Conservation (phyloP, 2,797 vertebrate species). For the Tragelaphus oryx region DNA sequence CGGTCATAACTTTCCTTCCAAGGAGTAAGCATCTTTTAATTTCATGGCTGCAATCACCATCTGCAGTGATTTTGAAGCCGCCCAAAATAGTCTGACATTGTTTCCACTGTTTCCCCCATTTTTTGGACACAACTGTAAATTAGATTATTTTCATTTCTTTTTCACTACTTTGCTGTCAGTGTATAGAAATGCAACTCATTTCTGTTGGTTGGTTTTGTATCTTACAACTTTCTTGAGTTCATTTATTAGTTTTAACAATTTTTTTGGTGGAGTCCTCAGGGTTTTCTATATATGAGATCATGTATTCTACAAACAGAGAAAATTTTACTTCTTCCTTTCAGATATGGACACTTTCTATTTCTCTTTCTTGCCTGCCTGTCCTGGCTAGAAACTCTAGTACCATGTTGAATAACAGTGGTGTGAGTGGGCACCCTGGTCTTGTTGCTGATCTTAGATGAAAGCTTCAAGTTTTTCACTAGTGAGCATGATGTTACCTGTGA, state of each 20-base stretch:
- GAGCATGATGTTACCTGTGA: neutral
- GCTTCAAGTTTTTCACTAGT: neutral
- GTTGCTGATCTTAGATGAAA: neutral
- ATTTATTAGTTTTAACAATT: neutral
- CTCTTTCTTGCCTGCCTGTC: neutral
- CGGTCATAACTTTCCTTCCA: no score
- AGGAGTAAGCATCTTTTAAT: no score
- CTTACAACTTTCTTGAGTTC: neutral
- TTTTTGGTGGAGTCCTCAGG: neutral
- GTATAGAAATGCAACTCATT: neutral
- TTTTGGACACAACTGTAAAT: neutral
- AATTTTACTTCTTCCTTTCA: neutral
- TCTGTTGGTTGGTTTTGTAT: neutral
- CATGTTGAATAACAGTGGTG: neutral
- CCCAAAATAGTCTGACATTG: no score
- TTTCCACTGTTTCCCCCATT: no score
- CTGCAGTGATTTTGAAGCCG: no score
- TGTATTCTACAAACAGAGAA: neutral
- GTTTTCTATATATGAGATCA: neutral
- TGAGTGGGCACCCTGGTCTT: neutral
- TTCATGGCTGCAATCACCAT: no score
- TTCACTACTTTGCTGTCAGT: neutral
- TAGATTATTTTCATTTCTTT: neutral
- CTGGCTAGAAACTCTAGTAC: neutral
- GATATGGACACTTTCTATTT: neutral